Percentiles rank a stretch among this genome's conserved stretches.
These are phyloP conservation scores for Dynastes grantii DNA, from an alignment of 2,888 invertebrate genomes.

Conservation along the genomic window DNA sequence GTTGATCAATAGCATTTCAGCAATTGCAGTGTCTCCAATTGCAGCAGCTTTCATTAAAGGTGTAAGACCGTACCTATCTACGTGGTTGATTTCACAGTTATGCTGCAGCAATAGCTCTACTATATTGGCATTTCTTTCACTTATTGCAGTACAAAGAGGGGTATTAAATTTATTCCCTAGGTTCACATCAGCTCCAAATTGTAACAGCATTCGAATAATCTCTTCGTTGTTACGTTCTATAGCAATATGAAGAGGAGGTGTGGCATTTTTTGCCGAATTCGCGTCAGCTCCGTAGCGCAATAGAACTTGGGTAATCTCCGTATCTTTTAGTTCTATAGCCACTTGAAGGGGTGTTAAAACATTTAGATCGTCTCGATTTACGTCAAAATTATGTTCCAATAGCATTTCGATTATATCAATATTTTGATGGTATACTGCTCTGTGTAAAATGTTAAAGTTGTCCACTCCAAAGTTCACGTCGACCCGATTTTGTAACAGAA, in stretches of 20 bases:
- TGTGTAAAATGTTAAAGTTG: neutral
- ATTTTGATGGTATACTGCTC: neutral
- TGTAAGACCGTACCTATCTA: neutral
- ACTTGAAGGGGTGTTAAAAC: neutral
- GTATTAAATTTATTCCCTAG: neutral
- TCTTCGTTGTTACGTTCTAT: neutral
- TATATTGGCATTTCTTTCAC: neutral
- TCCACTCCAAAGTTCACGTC: neutral
- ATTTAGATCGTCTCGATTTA: neutral
- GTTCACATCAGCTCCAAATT: neutral
- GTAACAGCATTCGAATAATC: neutral
- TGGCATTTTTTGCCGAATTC: neutral
- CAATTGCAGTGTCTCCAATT: too few relatives aligned
- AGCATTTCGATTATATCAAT: neutral
- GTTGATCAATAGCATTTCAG: too few relatives aligned
- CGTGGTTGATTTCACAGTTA: neutral
- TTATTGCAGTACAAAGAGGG: neutral
- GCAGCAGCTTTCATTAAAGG: neutral
- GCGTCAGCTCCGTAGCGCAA: neutral
- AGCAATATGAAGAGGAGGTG: neutral
- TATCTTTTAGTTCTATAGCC: neutral
- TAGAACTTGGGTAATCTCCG: neutral
- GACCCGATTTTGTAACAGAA: neutral
- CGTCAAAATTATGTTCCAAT: neutral
- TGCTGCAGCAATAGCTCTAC: neutral